Evolutionary conservation across 2,113 vertebrate genomes (phyloP).

Genomic region (Zosterops japonicus): DNA sequence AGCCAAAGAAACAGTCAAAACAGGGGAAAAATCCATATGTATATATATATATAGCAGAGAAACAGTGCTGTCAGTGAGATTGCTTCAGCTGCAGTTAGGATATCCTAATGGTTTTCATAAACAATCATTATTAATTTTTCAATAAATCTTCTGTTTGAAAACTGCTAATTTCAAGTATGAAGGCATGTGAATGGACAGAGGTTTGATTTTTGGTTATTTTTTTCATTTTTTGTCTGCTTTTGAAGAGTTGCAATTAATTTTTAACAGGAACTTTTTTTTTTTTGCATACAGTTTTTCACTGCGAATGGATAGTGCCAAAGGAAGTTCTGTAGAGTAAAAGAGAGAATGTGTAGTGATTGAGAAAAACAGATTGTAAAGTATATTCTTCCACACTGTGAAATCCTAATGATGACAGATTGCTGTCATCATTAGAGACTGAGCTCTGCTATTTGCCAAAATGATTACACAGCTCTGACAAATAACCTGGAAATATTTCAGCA

Average conservation of each 20-base stretch:
- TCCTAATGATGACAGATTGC: constrained; percentile 56
- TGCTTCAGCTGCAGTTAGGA: not conserved
- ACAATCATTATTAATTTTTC: not conserved
- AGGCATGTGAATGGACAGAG: not conserved
- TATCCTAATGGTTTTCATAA: not conserved
- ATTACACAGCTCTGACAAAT: constrained; percentile 39
- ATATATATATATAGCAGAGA: not conserved
- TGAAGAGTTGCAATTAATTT: not conserved
- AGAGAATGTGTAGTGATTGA: not conserved
- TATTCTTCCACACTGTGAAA: constrained; percentile 19
- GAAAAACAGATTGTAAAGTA: constrained; percentile 52
- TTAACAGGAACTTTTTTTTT: not conserved
- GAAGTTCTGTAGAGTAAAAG: not conserved
- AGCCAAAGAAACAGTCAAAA: not conserved
- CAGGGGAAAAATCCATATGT: not conserved
- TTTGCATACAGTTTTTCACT: not conserved
- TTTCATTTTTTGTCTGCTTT: not conserved
- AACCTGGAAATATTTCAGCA: constrained; percentile 25
- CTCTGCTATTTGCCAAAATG: constrained; percentile 51
- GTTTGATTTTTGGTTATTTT: not conserved
- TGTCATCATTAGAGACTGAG: constrained; percentile 45
- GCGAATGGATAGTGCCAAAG: not conserved
- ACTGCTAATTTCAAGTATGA: not conserved
- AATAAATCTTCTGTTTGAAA: not conserved
- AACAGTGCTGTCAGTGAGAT: not conserved